phyloP scores from a whole-genome alignment of 2,113 vertebrate species.

The Calyptomena viridis region DNA sequence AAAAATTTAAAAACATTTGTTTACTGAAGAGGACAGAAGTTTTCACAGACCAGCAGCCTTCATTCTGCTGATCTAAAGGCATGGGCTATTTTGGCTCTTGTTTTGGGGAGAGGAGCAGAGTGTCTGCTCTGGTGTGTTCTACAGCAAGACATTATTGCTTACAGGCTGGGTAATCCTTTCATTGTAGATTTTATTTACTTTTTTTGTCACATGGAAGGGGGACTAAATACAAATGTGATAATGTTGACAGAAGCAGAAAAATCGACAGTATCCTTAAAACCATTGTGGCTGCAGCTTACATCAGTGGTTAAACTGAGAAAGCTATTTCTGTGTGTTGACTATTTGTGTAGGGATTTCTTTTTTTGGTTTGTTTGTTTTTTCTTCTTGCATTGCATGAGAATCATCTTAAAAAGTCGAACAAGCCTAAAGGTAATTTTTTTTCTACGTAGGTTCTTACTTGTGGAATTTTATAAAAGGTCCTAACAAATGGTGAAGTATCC shows the following conservation, averaged over 20 bases:
- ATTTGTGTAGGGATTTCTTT: background rate
- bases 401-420: background rate
- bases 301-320: conserved; percentile 1
- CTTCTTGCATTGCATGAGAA: background rate
- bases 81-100: background rate
- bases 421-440: background rate
- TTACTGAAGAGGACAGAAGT: background rate
- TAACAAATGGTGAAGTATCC: background rate
- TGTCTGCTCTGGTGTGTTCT: background rate
- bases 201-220: background rate
- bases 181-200: conserved; percentile 40
- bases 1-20: background rate
- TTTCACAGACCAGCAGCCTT: background rate
- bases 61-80: background rate
- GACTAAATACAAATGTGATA: conserved; percentile 19
- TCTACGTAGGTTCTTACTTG: background rate
- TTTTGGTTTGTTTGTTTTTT: background rate
- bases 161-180: background rate
- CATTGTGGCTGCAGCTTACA: background rate
- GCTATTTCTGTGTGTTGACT: background rate
- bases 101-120: background rate
- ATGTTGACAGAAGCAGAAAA: conserved; percentile 60
- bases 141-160: background rate
- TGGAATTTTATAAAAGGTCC: background rate
- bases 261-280: conserved; percentile 13